Evolutionary conservation across 2,888 invertebrate genomes (phyloP).

Genomic region (Heliconius hortense): DNA sequence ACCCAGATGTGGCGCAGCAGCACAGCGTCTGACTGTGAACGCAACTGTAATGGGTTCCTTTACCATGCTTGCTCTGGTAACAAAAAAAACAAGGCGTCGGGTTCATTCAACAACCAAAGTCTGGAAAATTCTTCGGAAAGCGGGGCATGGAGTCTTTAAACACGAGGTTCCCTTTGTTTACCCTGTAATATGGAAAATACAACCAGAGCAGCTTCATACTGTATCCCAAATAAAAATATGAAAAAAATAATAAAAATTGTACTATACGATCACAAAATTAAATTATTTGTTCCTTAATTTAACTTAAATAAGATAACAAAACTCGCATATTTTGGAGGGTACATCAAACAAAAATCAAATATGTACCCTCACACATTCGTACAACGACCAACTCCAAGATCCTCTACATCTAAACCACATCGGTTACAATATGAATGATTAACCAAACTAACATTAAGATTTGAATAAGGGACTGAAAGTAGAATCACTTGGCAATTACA

Average conservation of each 20-base stretch:
- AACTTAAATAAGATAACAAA: neutral
- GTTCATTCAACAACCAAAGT: neutral
- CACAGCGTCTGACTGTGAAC: too few species aligned
- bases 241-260: neutral
- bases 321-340: neutral
- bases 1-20: too few species aligned
- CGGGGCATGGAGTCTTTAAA: neutral
- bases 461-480: conserved; percentile 77
- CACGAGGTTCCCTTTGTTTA: too few species aligned
- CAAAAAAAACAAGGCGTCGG: neutral
- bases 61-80: too few species aligned
- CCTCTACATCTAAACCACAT: conserved; percentile 18
- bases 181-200: too few species aligned
- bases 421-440: conserved; percentile 44
- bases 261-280: too few species aligned
- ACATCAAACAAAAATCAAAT: neutral
- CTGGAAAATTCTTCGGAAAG: neutral
- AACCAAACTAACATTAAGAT: conserved; percentile 75
- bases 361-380: neutral
- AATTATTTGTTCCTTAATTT: neutral
- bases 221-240: neutral
- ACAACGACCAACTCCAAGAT: neutral
- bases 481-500: conserved; percentile 79
- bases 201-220: neutral
- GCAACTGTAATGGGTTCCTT: neutral